Conservation (phyloP, 1,140 invertebrate genomes). For the Pantala flavescens region DNA sequence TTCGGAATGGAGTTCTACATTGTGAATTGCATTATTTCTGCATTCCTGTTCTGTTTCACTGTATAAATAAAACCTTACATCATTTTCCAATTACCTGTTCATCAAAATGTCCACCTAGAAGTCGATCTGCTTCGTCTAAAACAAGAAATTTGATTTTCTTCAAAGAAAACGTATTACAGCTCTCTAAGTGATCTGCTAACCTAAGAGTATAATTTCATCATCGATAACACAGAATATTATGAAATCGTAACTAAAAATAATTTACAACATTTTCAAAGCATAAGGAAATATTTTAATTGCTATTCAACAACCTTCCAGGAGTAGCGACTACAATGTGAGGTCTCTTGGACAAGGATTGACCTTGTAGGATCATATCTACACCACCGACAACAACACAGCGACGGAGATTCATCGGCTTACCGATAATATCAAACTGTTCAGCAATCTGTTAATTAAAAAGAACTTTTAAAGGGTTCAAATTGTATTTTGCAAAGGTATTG, state of each 20-base stretch:
- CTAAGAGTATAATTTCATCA: constrained; percentile 25
- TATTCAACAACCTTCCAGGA: constrained; percentile 55
- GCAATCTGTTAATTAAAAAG: constrained; percentile 53
- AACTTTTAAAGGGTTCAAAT: too few species aligned
- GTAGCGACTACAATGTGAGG: constrained; percentile 94
- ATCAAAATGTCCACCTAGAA: constrained; percentile 72
- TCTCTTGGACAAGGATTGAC: constrained; percentile 67
- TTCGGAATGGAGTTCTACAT: too few species aligned
- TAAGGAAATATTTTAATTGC: constrained; percentile 12
- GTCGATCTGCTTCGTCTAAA: constrained; percentile 84
- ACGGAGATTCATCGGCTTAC: constrained; percentile 72
- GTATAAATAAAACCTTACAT: background rate
- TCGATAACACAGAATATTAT: background rate
- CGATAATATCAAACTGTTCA: constrained; percentile 84
- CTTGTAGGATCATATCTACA: constrained; percentile 86
- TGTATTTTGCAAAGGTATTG: background rate
- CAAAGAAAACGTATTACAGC: constrained; percentile 71
- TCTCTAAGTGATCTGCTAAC: constrained; percentile 76
- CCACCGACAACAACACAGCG: constrained; percentile 82
- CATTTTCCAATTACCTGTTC: constrained; percentile 40
- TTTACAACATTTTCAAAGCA: background rate
- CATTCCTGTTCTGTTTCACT: too few species aligned
- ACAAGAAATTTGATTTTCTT: constrained; percentile 75
- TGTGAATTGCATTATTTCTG: too few species aligned
- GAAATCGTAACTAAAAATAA: background rate